phyloP scores from a whole-genome alignment of 2,888 invertebrate species.

The Eubasilissa splendida region DNA sequence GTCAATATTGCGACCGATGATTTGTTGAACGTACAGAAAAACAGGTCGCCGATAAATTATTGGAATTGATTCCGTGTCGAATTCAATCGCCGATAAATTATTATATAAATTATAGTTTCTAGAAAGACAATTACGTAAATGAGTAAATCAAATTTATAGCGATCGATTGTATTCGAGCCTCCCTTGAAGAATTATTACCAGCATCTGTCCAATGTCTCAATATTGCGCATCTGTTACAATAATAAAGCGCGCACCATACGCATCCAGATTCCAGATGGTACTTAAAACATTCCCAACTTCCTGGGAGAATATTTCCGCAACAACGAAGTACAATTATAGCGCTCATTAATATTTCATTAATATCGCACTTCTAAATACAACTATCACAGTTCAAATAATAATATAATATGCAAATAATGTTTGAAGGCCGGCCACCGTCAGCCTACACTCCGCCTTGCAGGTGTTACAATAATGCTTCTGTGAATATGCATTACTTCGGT shows the following conservation, averaged over 20 bases:
- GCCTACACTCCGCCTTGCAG: not conserved
- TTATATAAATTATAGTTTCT: no score
- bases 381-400: slow-evolving; percentile 12
- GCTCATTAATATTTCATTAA: slow-evolving; percentile 2
- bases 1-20: no score
- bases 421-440: slow-evolving; percentile 5
- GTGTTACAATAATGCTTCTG: no score
- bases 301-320: not conserved
- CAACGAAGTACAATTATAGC: slow-evolving; percentile 3
- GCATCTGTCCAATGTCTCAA: no score
- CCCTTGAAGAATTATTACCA: not conserved
- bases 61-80: no score
- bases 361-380: slow-evolving; percentile 18
- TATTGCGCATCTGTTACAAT: not conserved
- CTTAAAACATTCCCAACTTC: no score
- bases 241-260: not conserved
- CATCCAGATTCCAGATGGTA: not conserved
- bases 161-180: not conserved
- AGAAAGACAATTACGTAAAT: no score
- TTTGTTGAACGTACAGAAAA: no score
- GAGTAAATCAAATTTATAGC: no score
- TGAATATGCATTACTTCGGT: no score
- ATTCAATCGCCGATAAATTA: no score
- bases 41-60: no score
- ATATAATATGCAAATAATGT: not conserved